Conservation (phyloP, 2,113 vertebrate genomes). For the Progne subis region DNA sequence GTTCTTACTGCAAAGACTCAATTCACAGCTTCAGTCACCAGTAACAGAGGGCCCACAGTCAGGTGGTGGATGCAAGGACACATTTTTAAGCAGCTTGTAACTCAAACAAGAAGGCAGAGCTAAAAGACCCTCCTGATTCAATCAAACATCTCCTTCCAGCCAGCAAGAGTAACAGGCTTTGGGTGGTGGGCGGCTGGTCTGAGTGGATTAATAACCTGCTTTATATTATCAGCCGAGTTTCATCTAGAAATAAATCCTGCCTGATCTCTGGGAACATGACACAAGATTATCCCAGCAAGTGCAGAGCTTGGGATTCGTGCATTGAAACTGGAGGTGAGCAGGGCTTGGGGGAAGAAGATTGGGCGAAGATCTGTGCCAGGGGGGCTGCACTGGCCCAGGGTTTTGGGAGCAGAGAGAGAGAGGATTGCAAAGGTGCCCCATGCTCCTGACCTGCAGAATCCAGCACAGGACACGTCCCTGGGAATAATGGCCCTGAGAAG, state of each 20-base stretch:
- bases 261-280: constrained; percentile 65
- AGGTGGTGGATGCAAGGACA: not conserved
- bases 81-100: constrained; percentile 2
- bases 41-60: not conserved
- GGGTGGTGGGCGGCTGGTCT: constrained; percentile 22
- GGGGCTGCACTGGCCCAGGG: fast-evolving
- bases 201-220: constrained; percentile 69
- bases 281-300: constrained; percentile 49
- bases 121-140: constrained; percentile 42
- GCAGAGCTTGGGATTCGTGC: not conserved
- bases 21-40: not conserved
- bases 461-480: fast-evolving
- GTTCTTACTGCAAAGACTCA: not conserved
- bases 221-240: constrained; percentile 58
- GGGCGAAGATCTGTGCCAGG: not conserved
- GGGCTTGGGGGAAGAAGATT: not conserved
- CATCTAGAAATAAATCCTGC: constrained; percentile 70
- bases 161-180: constrained; percentile 58
- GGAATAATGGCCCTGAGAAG: not conserved
- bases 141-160: constrained; percentile 57
- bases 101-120: constrained; percentile 29
- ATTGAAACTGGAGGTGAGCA: not conserved
- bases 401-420: too few species aligned
- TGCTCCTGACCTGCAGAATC: not conserved
- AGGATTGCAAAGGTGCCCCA: not conserved